phyloP scores from a whole-genome alignment of 2,797 vertebrate species.

The Anisognathus igniventris region DNA sequence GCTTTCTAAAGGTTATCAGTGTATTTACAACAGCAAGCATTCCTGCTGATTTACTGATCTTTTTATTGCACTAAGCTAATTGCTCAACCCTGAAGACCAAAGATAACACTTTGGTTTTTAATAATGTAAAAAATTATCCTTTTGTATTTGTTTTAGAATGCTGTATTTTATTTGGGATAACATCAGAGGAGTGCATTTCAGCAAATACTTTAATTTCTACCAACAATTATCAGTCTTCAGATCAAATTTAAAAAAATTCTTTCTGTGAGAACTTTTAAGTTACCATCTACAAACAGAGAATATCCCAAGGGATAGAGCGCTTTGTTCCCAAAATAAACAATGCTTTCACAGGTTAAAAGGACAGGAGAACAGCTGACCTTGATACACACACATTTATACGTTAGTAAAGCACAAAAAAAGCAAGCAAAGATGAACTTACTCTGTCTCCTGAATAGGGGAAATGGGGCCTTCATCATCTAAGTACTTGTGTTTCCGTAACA shows the following conservation, averaged over 20 bases:
- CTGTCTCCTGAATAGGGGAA: slow-evolving; percentile 73
- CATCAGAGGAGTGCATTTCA: not conserved
- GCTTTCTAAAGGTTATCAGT: not conserved
- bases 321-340: not conserved
- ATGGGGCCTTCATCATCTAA: slow-evolving; percentile 74
- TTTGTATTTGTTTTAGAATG: not conserved
- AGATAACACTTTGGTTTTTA: not conserved
- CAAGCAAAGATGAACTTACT: slow-evolving; percentile 57
- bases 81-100: not conserved
- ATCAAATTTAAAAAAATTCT: not conserved
- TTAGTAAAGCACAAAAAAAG: not conserved
- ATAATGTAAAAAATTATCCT: not conserved
- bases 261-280: not conserved
- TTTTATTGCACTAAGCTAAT: not conserved
- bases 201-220: not conserved
- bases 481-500: slow-evolving; percentile 68
- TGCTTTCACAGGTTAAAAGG: not conserved
- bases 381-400: fast-evolving
- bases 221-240: not conserved
- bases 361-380: not conserved
- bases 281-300: not conserved
- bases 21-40: not conserved
- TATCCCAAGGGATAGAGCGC: fast-evolving
- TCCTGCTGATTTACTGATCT: not conserved
- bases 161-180: not conserved